Percentiles rank a stretch among this genome's conserved stretches.
Conservation (phyloP, 2,797 vertebrate species). For the Emys orbicularis region DNA sequence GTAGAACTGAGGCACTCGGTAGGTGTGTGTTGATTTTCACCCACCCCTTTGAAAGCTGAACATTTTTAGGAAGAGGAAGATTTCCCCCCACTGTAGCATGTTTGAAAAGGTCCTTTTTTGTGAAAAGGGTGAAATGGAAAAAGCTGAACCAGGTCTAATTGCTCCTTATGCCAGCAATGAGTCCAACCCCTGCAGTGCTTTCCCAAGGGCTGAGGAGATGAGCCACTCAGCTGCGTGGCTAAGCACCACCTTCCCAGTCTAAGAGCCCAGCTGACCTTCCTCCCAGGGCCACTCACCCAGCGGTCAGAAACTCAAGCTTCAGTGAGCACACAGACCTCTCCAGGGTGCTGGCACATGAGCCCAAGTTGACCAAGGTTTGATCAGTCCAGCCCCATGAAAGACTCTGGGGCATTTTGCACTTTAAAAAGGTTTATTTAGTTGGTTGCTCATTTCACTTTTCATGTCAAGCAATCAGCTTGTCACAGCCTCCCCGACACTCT, state of each 20-base stretch:
- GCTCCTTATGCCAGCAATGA: not conserved
- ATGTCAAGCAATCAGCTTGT: not conserved
- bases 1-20: too few species aligned
- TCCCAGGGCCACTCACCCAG: too few species aligned
- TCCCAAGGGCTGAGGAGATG: too few species aligned
- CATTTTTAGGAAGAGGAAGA: too few species aligned
- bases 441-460: not conserved
- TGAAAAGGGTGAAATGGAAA: not conserved
- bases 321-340: not conserved
- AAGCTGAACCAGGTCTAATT: not conserved
- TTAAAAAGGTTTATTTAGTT: not conserved
- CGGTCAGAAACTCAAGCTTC: too few species aligned
- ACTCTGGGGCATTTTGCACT: not conserved
- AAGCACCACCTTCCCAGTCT: fast-evolving
- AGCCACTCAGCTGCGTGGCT: too few species aligned
- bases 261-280: too few species aligned
- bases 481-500: not conserved
- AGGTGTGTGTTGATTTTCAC: too few species aligned
- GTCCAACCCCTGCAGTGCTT: not conserved
- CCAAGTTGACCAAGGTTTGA: not conserved
- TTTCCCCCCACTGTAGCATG: too few species aligned
- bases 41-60: too few species aligned
- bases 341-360: too few species aligned
- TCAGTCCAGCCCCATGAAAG: not conserved
- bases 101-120: too few species aligned